phyloP scores from a whole-genome alignment of 2,113 vertebrate genomes.

The Synchiropus splendidus region DNA sequence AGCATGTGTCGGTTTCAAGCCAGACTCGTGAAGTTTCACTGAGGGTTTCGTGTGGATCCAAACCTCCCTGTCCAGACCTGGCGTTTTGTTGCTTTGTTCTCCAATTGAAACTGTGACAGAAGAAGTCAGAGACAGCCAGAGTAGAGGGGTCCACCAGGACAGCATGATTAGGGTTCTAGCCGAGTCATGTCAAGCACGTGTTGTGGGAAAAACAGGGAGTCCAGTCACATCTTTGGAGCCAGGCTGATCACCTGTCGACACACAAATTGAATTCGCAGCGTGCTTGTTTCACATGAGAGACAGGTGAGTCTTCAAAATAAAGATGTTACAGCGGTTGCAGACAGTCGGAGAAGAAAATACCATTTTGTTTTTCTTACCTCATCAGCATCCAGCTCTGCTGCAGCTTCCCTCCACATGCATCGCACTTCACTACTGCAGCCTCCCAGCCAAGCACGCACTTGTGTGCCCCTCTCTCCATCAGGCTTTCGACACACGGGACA shows the following conservation, averaged over 20 bases:
- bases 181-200: conserved; percentile 29
- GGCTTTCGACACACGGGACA: conserved; percentile 46
- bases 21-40: conserved; percentile 20
- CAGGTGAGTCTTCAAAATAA: too few species aligned
- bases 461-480: conserved; percentile 47
- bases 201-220: too few species aligned
- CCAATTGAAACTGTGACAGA: conserved; percentile 11
- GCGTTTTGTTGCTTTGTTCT: conserved; percentile 20
- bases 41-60: not conserved
- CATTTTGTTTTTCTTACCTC: conserved; percentile 44
- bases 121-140: conserved; percentile 17
- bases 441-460: conserved; percentile 34
- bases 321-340: conserved; percentile 7
- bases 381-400: conserved; percentile 27
- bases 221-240: conserved; percentile 28
- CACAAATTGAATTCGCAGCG: too few species aligned
- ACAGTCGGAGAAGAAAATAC: conserved; percentile 1
- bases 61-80: conserved; percentile 11
- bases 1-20: conserved; percentile 2
- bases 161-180: conserved; percentile 37
- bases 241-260: not conserved
- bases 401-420: conserved; percentile 43
- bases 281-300: too few species aligned
- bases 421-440: conserved; percentile 46
- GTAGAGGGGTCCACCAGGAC: conserved; percentile 36